Conservation (phyloP, 30 jellyfish, hydroid and myxozoan species). For the Morbakka virulenta region DNA sequence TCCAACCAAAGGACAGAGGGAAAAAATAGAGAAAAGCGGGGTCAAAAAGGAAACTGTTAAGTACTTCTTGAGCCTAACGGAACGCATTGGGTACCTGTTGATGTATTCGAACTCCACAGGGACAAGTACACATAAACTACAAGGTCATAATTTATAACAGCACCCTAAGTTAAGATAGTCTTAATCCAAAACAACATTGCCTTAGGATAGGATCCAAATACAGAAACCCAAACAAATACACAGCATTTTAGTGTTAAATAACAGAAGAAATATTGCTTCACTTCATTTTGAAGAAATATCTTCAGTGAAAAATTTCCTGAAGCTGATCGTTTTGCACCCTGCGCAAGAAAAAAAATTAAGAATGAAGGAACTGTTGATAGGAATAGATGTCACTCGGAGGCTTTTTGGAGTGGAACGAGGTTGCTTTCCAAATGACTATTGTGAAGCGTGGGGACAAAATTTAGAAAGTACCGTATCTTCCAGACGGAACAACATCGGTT, state of each 20-base stretch:
- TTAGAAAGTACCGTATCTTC: background rate
- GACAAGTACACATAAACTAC: no score
- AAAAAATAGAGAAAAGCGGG: no score
- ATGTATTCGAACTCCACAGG: no score
- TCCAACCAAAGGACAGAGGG: no score
- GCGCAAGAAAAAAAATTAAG: constrained; percentile 41
- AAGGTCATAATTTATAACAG: no score
- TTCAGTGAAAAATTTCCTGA: background rate
- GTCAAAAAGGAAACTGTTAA: no score
- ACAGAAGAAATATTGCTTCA: constrained; percentile 55
- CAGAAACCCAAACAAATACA: constrained; percentile 40
- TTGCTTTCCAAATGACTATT: constrained; percentile 30
- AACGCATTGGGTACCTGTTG: no score
- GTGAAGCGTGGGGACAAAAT: constrained; percentile 36
- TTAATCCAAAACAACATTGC: constrained; percentile 20
- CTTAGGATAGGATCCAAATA: constrained; percentile 22
- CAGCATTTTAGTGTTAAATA: constrained; percentile 54
- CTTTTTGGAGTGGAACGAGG: constrained; percentile 31
- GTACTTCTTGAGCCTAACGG: no score
- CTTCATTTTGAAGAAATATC: background rate
- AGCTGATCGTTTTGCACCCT: background rate
- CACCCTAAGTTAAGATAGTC: constrained; percentile 5
- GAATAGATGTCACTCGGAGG: constrained; percentile 41
- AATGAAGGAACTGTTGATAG: constrained; percentile 52
- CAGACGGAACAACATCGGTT: constrained; percentile 11